Evolutionary conservation across 2,113 vertebrate genomes (phyloP), one percentile per base, ranked within the genome.

Genomic region (Ailurus styani): DNA sequence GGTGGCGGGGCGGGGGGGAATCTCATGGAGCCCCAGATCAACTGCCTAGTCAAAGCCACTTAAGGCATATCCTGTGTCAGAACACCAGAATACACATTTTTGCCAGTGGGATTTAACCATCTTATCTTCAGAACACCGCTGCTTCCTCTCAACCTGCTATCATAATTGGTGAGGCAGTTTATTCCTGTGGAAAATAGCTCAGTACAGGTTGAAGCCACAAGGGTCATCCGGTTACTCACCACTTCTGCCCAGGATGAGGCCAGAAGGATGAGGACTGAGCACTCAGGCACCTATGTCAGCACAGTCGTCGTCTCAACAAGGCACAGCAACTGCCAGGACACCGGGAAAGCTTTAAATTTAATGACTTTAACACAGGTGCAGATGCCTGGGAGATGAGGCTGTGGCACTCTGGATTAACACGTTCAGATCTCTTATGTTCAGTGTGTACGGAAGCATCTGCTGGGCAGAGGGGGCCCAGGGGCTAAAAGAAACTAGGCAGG

Each of bases 61-160:
- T 9, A 64, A 55, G 40, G 45, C 45, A 57, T 1, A 25, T 23
- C 83, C 25, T 73, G 9, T 1, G 14, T 1, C 21, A 1, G 12
- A 84, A 77, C 25, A 55, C 29, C 73, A 86, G 85, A 87, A 77
- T 21, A 14, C 42, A 31, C 4, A 5, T 4, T 23, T 68, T 47
- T 40, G 72, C 83, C 79, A 5, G 54, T 23, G 27, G 72, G 57
- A 73, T 25, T 37, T 52, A 73, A 29, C 20, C 57, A 29, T 12
- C 57, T 78, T 89, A 95, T 96, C 96, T 89, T 82, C 13, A 42
- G 70, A 79, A 55, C 66, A 47, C 12, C 0, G 11, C 70, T 45
- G 88, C 72, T 97, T 97, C 97, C 89, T 94, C n/a, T 57, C 6
- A 10, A 85, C 70, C 68, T 93, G 89, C 60, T 68, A 55, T 70